Evolutionary conservation across 1,140 invertebrate genomes (phyloP).

Genomic region (Apis cerana): DNA sequence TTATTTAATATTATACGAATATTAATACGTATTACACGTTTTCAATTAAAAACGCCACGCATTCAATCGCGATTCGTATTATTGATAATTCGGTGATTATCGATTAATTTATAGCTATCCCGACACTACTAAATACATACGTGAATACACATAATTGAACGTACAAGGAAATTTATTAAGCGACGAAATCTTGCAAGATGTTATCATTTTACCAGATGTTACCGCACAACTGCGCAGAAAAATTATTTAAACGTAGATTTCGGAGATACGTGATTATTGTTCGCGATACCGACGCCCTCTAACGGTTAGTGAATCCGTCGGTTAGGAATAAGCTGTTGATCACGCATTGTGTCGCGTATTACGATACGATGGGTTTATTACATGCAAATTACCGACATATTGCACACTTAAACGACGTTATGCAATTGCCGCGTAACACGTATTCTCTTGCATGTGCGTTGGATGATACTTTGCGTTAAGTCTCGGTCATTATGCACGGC

Average conservation of each 20-base stretch:
- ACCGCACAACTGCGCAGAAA: neutral
- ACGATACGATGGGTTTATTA: slow-evolving; percentile 34
- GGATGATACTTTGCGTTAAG: neutral
- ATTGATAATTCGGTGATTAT: slow-evolving; percentile 22
- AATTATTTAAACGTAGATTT: slow-evolving; percentile 17
- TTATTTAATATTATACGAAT: no score
- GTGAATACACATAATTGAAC: neutral
- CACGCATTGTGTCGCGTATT: slow-evolving; percentile 1
- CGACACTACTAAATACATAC: neutral
- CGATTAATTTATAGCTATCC: slow-evolving; percentile 22
- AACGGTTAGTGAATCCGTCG: neutral
- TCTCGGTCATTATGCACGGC: neutral
- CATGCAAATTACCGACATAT: slow-evolving; percentile 46
- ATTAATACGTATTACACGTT: neutral
- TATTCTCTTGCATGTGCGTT: neutral
- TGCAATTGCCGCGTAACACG: neutral
- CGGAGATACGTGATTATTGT: slow-evolving; percentile 16
- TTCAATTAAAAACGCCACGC: neutral
- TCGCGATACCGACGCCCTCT: neutral
- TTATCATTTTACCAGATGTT: neutral
- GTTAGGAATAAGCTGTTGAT: slow-evolving; percentile 4
- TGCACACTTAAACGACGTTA: slow-evolving; percentile 1
- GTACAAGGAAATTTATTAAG: slow-evolving; percentile 4
- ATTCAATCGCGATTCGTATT: slow-evolving; percentile 3
- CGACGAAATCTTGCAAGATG: neutral